Conservation (phyloP, 2,888 invertebrate genomes). For the Synanthedon vespiformis region DNA sequence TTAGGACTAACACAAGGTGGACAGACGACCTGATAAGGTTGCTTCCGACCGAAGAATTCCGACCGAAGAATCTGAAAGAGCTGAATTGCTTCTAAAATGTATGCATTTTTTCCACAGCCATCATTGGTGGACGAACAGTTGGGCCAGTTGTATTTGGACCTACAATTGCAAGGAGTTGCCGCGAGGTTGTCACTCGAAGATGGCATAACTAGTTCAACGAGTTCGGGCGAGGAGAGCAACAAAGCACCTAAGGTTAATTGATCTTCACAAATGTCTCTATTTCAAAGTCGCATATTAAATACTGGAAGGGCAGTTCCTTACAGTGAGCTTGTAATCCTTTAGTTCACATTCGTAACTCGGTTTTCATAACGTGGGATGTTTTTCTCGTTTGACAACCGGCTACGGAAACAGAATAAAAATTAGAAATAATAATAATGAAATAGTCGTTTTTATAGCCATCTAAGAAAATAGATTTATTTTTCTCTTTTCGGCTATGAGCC, state of each 20-base stretch:
- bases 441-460: too few species aligned
- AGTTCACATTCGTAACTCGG: too few species aligned
- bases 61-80: too few species aligned
- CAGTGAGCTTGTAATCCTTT: not conserved
- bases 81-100: not conserved
- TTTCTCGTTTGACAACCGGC: too few species aligned
- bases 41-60: too few species aligned
- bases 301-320: not conserved
- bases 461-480: too few species aligned
- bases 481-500: too few species aligned
- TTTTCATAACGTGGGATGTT: too few species aligned
- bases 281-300: not conserved
- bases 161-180: constrained; percentile 74
- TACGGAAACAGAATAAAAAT: too few species aligned
- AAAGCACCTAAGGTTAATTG: constrained; percentile 10
- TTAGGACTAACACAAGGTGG: too few species aligned
- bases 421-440: too few species aligned
- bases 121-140: constrained; percentile 79
- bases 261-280: not conserved
- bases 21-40: too few species aligned
- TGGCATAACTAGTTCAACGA: constrained; percentile 69
- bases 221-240: constrained; percentile 46
- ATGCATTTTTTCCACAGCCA: constrained; percentile 59
- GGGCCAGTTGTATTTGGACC: constrained; percentile 75
- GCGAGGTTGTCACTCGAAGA: constrained; percentile 74